These are phyloP conservation scores for Apotomis turbidana DNA, from an alignment of 2,888 invertebrate species.

Conservation along the genomic window DNA sequence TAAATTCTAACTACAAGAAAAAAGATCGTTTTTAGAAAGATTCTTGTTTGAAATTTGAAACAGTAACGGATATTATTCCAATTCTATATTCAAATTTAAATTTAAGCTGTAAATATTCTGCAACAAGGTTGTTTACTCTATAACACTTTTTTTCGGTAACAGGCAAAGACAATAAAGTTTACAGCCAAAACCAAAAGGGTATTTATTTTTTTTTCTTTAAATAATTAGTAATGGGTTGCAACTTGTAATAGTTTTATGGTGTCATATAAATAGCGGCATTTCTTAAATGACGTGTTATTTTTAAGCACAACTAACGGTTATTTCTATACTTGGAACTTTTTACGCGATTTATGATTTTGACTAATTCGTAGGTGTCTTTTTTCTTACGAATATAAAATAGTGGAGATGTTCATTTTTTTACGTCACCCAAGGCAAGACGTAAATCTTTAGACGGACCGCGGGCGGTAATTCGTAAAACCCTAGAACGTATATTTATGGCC, in stretches of 20 bases:
- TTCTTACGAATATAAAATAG: too few relatives aligned
- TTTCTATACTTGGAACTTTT: not conserved
- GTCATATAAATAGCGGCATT: conserved; percentile 7
- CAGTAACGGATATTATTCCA: not conserved
- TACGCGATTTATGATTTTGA: not conserved
- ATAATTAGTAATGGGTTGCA: conserved; percentile 2
- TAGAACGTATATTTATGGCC: too few relatives aligned
- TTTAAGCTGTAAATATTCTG: not conserved
- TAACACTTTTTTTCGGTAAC: not conserved
- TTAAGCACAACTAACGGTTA: not conserved
- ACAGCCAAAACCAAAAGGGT: conserved; percentile 12
- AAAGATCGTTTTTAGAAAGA: not conserved
- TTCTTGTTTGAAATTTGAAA: not conserved
- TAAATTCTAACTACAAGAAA: not conserved
- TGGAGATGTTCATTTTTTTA: too few relatives aligned
- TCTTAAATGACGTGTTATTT: not conserved
- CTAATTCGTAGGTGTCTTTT: not conserved
- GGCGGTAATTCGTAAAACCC: too few relatives aligned
- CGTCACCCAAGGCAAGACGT: too few relatives aligned
- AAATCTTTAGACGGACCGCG: too few relatives aligned
- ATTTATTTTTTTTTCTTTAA: conserved; percentile 6
- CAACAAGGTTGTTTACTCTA: not conserved
- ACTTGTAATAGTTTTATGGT: conserved; percentile 16
- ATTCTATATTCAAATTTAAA: not conserved
- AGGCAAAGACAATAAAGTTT: not conserved